A percentile compares a stretch with the other conserved stretches of the same genome.
Evolutionary conservation across 2,888 invertebrate genomes (phyloP).

Genomic region (Dicranocentrus wangi): DNA sequence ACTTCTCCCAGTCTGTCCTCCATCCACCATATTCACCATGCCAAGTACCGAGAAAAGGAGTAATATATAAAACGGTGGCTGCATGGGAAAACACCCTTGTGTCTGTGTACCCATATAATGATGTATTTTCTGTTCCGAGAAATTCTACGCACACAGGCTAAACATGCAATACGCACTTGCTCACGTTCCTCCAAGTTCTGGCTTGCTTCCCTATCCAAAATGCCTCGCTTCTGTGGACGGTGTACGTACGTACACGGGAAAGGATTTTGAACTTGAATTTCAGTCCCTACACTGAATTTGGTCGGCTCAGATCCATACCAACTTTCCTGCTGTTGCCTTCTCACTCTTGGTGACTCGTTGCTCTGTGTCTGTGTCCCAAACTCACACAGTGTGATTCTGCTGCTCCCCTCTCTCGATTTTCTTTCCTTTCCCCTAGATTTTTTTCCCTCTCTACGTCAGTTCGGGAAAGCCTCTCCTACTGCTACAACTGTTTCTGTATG

Average conservation of each 20-base stretch:
- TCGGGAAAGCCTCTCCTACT: neutral
- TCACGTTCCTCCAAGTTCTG: constrained; percentile 37
- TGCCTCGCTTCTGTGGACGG: too few relatives aligned
- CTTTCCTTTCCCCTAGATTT: constrained; percentile 17
- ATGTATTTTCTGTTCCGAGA: neutral
- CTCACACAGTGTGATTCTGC: neutral
- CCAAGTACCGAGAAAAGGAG: neutral
- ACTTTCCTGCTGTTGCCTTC: constrained; percentile 47
- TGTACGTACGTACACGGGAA: constrained; percentile 25
- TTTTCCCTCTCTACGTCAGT: neutral
- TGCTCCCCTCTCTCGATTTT: constrained; percentile 17
- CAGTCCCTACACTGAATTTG: constrained; percentile 29
- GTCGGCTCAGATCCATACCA: constrained; percentile 44
- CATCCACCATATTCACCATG: neutral
- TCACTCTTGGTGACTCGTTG: constrained; percentile 16
- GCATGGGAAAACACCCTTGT: neutral
- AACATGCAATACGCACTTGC: constrained; percentile 43
- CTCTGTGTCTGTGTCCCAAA: neutral
- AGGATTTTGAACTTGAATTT: constrained; percentile 61
- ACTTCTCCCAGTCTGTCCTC: neutral
- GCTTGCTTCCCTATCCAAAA: too few relatives aligned
- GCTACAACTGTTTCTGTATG: constrained; percentile 23
- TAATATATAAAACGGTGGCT: neutral
- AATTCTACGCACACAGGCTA: constrained; percentile 24
- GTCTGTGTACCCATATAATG: neutral